phyloP scores from a whole-genome alignment of 2,113 vertebrate species.

The Brienomyrus longianalis region DNA sequence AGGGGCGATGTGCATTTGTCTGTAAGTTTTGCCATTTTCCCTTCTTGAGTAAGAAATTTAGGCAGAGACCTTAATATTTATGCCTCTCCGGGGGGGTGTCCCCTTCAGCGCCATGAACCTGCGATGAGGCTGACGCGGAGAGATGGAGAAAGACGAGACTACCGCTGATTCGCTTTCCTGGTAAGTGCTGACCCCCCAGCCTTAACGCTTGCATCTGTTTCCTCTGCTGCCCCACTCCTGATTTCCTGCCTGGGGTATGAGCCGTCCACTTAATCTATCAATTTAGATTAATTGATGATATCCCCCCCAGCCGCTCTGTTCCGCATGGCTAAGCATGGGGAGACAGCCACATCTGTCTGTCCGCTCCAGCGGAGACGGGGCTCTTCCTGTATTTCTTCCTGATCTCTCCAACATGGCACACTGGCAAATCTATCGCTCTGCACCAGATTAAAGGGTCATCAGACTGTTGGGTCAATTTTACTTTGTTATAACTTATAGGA shows the following conservation, averaged over 20 bases:
- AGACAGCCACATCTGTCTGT: neutral
- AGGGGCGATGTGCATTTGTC: slow-evolving; percentile 39
- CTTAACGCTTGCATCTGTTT: neutral
- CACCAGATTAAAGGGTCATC: neutral
- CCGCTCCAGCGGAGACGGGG: neutral
- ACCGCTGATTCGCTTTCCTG: slow-evolving; percentile 53
- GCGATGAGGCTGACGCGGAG: slow-evolving; percentile 38
- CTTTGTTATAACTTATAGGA: neutral
- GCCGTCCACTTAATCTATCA: no score
- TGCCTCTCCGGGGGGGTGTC: slow-evolving; percentile 10
- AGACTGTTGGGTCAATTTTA: neutral
- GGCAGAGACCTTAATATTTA: slow-evolving; percentile 17
- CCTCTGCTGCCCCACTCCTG: neutral
- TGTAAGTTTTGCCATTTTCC: slow-evolving; percentile 22
- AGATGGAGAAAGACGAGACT: slow-evolving; percentile 57
- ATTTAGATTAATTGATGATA: neutral
- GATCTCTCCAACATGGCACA: neutral
- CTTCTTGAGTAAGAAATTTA: slow-evolving; percentile 25
- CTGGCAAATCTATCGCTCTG: neutral
- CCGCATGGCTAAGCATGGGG: neutral
- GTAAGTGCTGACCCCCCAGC: slow-evolving; percentile 33
- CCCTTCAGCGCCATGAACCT: slow-evolving; percentile 25
- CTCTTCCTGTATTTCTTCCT: neutral
- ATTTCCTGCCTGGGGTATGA: neutral
- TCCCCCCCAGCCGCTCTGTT: neutral